Evolutionary conservation across 2,113 vertebrate species (phyloP), one percentile per base, ranked within the genome.

Genomic region (Atractosteus spatula): DNA sequence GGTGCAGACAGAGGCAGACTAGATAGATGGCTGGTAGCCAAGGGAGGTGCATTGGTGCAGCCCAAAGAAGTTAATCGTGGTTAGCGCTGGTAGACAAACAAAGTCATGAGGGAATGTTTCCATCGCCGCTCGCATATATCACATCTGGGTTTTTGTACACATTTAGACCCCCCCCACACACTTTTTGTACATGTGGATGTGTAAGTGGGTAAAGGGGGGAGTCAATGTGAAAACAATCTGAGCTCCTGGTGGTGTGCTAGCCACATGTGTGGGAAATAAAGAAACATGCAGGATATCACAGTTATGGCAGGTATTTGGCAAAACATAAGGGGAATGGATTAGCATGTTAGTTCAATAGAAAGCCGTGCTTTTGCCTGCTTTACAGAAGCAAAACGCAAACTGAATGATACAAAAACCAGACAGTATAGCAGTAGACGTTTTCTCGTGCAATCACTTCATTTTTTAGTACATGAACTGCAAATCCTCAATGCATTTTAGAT

Each of bases 251-350:
- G 59, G 62, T 80, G 70, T 55, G 74, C 62, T 76, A 13, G 72
- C 78, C 76, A 82, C 77, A 79, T 77, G 68, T 80, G 77, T 75
- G n/a, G 68, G 83, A 79, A 73, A 77, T 81, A 73, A 72, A 80
- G 76, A 74, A 84, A 62, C 76, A 78, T 74, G 81, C 80, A 78
- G 77, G 41, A 81, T 76, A 80, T 84, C 77, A 80, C 77, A 71
- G 72, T 45, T 62, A 74, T 62, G 76, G 76, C 76, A 75, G 77
- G 76, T 76, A 16, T 59, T 51, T 51, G 47, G 47, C 5, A 10
- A 51, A 51, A 51, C 10, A 51, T 51, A 51, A 16, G 57, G n/a
- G 57, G 10, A n/a, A 59, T n/a, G 57, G 57, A 59, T 59, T 59
- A 59, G 57, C 57, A n/a, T 59, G 57, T 13, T 3, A 16, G 14